Percentiles rank a stretch among this genome's conserved stretches.
Conservation (phyloP, 2,113 vertebrate genomes). For the Eolophus roseicapilla region DNA sequence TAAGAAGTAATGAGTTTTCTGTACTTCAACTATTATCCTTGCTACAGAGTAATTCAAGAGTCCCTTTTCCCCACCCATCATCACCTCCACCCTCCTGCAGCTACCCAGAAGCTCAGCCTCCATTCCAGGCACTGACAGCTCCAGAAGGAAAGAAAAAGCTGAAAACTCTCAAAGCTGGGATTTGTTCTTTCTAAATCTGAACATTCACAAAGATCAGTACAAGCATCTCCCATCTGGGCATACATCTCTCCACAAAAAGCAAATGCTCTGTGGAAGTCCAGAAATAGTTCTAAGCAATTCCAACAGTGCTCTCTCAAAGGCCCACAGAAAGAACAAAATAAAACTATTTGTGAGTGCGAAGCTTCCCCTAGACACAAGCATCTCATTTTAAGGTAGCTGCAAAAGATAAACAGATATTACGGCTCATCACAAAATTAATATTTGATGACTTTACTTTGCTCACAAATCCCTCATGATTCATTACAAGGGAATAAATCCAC, state of each 20-base stretch:
- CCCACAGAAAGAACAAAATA: not conserved
- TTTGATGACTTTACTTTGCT: not conserved
- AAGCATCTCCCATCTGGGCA: not conserved
- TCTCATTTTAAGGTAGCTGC: not conserved
- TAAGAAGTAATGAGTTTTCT: not conserved
- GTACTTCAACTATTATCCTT: not conserved
- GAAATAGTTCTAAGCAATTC: not conserved
- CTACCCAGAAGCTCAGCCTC: not conserved
- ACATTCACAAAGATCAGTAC: not conserved
- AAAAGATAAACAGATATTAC: not conserved
- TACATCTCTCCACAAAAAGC: not conserved
- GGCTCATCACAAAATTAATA: not conserved
- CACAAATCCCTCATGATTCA: conserved; percentile 28
- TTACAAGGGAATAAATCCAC: conserved; percentile 6
- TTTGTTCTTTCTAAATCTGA: not conserved
- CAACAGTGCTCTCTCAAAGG: not conserved
- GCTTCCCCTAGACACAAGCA: not conserved
- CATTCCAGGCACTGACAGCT: not conserved
- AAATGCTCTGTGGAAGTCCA: not conserved
- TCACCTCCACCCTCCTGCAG: not conserved
- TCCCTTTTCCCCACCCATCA: not conserved
- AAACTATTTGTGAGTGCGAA: not conserved
- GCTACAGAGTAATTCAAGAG: not conserved
- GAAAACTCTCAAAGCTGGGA: not conserved
- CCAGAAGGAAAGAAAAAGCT: not conserved